Evolutionary conservation across 2,797 vertebrate species (phyloP).

Genomic region (Sebastes steindachneri): DNA sequence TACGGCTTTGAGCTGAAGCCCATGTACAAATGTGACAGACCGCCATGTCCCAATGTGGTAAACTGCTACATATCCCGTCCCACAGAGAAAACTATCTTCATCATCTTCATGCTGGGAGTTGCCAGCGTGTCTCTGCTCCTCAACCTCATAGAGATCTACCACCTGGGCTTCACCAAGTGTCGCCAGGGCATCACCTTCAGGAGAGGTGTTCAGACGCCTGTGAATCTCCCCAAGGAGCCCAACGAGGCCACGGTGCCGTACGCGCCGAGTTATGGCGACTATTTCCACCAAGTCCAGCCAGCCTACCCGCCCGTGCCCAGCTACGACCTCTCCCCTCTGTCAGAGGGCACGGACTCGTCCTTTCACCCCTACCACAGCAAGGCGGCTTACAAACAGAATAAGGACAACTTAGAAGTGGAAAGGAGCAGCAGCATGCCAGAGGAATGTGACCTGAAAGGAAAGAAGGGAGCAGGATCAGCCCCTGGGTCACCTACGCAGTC

Average conservation of each 20-base stretch:
- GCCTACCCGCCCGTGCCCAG: conserved; percentile 70
- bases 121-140: conserved; percentile 88
- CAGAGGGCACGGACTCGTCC: conserved; percentile 69
- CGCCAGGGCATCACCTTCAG: conserved; percentile 71
- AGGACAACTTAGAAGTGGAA: conserved; percentile 85
- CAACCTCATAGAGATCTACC: conserved; percentile 88
- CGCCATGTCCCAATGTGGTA: conserved; percentile 87
- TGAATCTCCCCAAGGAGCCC: conserved; percentile 43
- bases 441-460: conserved; percentile 77
- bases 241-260: conserved; percentile 55
- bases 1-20: conserved; percentile 90
- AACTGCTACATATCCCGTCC: conserved; percentile 92
- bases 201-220: not conserved
- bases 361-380: conserved; percentile 80
- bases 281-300: conserved; percentile 68
- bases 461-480: conserved; percentile 74
- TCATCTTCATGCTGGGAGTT: conserved; percentile 90
- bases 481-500: conserved; percentile 74
- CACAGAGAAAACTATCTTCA: conserved; percentile 92
- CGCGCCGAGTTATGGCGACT: conserved; percentile 74
- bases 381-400: conserved; percentile 82
- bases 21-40: conserved; percentile 87
- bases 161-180: conserved; percentile 88
- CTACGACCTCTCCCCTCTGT: conserved; percentile 73
- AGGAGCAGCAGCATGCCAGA: conserved; percentile 80